Percentiles rank a stretch among this genome's conserved stretches.
Conservation (phyloP, 2,797 vertebrate genomes). For the Luscinia luscinia region DNA sequence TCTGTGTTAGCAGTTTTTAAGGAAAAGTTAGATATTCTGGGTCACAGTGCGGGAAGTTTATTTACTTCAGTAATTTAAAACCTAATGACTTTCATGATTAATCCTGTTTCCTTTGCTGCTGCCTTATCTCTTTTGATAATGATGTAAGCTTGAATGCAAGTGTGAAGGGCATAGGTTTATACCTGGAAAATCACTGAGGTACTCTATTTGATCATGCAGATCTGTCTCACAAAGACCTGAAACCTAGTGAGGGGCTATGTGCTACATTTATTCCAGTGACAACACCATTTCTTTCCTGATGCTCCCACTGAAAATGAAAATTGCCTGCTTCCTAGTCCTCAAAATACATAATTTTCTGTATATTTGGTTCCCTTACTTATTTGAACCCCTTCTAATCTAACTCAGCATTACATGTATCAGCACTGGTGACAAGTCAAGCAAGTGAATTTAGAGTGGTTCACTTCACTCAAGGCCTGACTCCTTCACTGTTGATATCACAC, state of each 20-base stretch:
- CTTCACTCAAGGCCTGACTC: not conserved
- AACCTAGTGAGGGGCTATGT: not conserved
- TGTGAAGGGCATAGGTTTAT: constrained; percentile 68
- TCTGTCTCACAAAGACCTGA: constrained; percentile 43
- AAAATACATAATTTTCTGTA: constrained; percentile 26
- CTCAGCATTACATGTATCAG: not conserved
- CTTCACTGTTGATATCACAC: not conserved
- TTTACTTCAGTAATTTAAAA: constrained; percentile 71
- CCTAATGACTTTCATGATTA: constrained; percentile 71
- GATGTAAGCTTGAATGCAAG: constrained; percentile 59
- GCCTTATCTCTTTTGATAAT: constrained; percentile 70
- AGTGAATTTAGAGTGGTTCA: not conserved
- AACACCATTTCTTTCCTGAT: constrained; percentile 9
- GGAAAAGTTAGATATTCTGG: constrained; percentile 59
- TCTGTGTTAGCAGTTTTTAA: constrained; percentile 37
- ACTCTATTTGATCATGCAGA: constrained; percentile 55
- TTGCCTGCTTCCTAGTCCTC: not conserved
- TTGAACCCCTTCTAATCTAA: constrained; percentile 16
- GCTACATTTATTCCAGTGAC: constrained; percentile 32
- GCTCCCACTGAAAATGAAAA: constrained; percentile 45
- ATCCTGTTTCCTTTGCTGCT: constrained; percentile 66
- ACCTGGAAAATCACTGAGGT: constrained; percentile 54
- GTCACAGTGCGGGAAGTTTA: constrained; percentile 20
- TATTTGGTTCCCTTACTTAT: not conserved
- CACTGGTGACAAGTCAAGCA: not conserved